phyloP scores from a whole-genome alignment of 2,888 invertebrate species.

The Pimpla rufipes region DNA sequence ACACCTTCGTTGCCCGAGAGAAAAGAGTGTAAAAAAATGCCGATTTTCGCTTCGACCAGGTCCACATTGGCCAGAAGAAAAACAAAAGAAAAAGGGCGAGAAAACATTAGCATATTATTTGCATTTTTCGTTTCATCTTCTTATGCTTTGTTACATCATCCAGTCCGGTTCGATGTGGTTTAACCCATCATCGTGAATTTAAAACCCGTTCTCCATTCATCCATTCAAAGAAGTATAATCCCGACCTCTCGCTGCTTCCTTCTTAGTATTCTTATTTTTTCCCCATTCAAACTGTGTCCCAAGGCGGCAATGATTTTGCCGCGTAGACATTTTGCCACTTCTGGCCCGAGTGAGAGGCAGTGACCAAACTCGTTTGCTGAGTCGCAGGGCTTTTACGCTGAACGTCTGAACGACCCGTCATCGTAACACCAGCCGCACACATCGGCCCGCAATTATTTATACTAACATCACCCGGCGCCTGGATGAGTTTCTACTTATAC shows the following conservation, averaged over 20 bases:
- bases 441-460: constrained; percentile 45
- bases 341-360: constrained; percentile 26
- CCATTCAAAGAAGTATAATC: constrained; percentile 49
- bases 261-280: constrained; percentile 33
- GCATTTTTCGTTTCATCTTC: constrained; percentile 6
- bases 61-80: not conserved
- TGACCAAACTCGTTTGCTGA: constrained; percentile 66
- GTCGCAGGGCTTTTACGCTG: constrained; percentile 52
- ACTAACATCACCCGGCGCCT: constrained; percentile 60
- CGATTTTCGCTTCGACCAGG: not conserved
- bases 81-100: not conserved
- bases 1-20: too few relatives aligned
- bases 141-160: constrained; percentile 34
- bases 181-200: constrained; percentile 44
- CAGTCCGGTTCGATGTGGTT: constrained; percentile 37
- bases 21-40: not conserved
- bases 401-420: constrained; percentile 53
- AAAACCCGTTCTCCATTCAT: constrained; percentile 62
- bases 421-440: constrained; percentile 27
- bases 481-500: constrained; percentile 52
- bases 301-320: constrained; percentile 53
- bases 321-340: constrained; percentile 45
- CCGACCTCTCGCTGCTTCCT: constrained; percentile 51
- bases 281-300: constrained; percentile 37
- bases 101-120: constrained; percentile 3